Conservation (phyloP, 2,113 vertebrate species). For the Gobius niger region DNA sequence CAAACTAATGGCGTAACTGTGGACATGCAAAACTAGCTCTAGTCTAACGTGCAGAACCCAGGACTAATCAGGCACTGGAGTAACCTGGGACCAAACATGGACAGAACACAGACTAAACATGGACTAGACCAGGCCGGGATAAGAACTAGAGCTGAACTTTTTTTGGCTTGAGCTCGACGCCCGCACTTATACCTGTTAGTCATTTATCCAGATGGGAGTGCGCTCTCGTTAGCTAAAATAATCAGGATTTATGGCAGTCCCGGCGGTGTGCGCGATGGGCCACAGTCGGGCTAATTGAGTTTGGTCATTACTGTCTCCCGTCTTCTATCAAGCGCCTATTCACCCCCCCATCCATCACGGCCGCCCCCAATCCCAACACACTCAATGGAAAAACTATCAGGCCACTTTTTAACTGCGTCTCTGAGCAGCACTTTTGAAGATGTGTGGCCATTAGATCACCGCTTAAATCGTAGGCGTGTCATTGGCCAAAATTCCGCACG, state of each 20-base stretch:
- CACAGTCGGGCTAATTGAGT: conserved; percentile 60
- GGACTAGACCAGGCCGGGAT: neutral
- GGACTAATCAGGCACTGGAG: neutral
- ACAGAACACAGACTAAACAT: neutral
- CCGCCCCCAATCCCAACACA: conserved; percentile 29
- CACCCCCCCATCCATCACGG: conserved; percentile 39
- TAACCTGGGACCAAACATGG: neutral
- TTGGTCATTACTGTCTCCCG: conserved; percentile 64
- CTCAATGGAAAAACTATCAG: conserved; percentile 23
- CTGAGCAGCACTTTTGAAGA: conserved; percentile 5
- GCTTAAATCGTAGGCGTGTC: neutral
- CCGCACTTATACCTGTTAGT: conserved; percentile 42
- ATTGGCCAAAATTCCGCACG: neutral
- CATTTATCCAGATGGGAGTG: conserved; percentile 55
- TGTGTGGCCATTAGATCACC: neutral
- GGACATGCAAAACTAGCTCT: neutral
- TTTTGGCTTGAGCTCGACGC: conserved; percentile 7
- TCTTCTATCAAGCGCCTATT: conserved; percentile 55
- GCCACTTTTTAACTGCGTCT: conserved; percentile 4
- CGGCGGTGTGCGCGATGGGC: conserved; percentile 37
- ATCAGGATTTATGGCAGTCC: conserved; percentile 70
- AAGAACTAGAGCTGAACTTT: neutral
- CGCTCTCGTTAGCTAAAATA: conserved; percentile 64
- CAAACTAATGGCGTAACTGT: no score
- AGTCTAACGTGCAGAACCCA: neutral